Evolutionary conservation across 2,888 invertebrate genomes (phyloP).

Genomic region (Charanyca ferruginea): DNA sequence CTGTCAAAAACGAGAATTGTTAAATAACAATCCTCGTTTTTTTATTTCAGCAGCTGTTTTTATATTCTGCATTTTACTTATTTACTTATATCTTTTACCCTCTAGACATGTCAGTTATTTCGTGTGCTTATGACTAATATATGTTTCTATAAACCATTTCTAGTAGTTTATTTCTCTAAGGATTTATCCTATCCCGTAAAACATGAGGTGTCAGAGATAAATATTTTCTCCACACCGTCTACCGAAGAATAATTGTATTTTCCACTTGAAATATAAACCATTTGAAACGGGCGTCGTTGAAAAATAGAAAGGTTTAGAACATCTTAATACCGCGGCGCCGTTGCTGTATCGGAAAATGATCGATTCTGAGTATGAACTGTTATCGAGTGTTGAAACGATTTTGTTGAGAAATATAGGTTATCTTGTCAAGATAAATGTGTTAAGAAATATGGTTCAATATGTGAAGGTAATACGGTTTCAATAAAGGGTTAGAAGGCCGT

Average conservation of each 20-base stretch:
- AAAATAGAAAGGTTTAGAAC: slow-evolving; percentile 60
- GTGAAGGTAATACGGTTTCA: slow-evolving; percentile 10
- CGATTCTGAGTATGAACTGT: slow-evolving; percentile 59
- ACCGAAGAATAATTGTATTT: slow-evolving; percentile 58
- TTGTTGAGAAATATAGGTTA: slow-evolving; percentile 58
- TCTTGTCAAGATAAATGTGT: slow-evolving; percentile 49
- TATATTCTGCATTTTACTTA: not conserved
- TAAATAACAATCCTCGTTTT: no score
- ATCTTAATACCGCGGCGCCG: slow-evolving; percentile 63
- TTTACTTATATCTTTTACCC: slow-evolving; percentile 1
- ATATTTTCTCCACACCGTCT: slow-evolving; percentile 30
- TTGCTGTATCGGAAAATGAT: slow-evolving; percentile 63
- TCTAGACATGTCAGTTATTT: slow-evolving; percentile 8
- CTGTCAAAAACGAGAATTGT: no score
- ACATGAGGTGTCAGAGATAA: slow-evolving; percentile 29
- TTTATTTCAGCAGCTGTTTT: no score
- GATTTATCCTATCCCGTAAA: slow-evolving; percentile 31
- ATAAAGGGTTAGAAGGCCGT: slow-evolving; percentile 8
- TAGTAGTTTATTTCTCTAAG: slow-evolving; percentile 11
- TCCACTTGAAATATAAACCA: slow-evolving; percentile 61
- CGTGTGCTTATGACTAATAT: slow-evolving; percentile 24
- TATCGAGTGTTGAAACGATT: slow-evolving; percentile 65
- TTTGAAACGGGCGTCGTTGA: slow-evolving; percentile 48
- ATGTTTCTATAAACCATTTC: slow-evolving; percentile 28
- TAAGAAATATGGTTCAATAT: slow-evolving; percentile 34